Base-by-base conservation (phyloP, 37 sponge, comb jelly and placozoan genomes). In the Chondrosia reniformis region DNA sequence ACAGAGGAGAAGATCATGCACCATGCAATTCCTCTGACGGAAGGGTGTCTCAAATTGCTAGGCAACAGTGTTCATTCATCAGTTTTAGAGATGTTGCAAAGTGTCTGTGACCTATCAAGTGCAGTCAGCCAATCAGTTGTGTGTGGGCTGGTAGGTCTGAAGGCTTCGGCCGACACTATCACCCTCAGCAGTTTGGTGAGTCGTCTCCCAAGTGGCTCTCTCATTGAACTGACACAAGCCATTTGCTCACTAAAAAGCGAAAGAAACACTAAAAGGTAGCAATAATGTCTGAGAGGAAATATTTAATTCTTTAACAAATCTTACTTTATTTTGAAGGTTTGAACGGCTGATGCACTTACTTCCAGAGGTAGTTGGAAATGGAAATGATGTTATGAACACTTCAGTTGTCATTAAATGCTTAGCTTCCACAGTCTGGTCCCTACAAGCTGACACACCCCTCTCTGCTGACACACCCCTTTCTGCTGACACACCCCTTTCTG, bases 41-140 rank as follows among this genome's bases (percentile, higher is more conserved):
- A 40, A 40, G 72, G 72, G 44, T 69, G 72, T 69, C 43, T 69
- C 15, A 41, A 40, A 24, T 25, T 69, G 17, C 72, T 69, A 10
- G n/a, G 22, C 10, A 25, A 39, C 41, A 13, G 72, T 1, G 22
- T 44, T 2, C 8, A 69, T 38, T 25, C 72, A 24, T 22, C 36
- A 12, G 72, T 34, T 13, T 44, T 69, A 17, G 19, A 40, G 25
- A 19, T 69, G 2, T 44, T 69, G 1, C 44, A 9, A 15, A 7
- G 42, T 7, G 24, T 69, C 25, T 36, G 44, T 2, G 43, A 39
- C 25, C 22, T 40, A 1, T 69, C 72, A 2, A 24, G 4, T 2
- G 22, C 2, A 2, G 44, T 69, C 6, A 69, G 72, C 10, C 3
- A 8, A 2, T 1, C 36, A 12, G 41, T 69, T 1, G 43, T 69